Evolutionary conservation across 64 coral and sea anemone genomes (phyloP).

Genomic region (Stichodactyla helianthus): DNA sequence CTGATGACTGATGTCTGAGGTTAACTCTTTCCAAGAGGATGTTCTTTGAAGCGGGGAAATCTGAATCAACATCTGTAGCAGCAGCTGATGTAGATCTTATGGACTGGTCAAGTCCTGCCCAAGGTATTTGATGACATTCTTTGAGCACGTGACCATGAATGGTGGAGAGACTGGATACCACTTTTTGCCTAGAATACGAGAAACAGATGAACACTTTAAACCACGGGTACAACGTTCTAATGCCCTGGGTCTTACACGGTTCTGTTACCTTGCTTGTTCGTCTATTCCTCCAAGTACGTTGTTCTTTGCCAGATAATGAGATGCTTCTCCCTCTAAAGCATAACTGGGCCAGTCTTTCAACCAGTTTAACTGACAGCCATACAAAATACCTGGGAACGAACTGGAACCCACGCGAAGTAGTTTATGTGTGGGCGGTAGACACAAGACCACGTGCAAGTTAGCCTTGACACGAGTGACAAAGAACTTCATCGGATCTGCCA

Average conservation of each 20-base stretch:
- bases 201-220: not conserved
- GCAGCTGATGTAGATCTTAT: conserved; percentile 33
- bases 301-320: conserved; percentile 69
- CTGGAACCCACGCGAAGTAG: conserved; percentile 69
- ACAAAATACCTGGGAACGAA: conserved; percentile 83
- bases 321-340: conserved; percentile 78
- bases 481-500: conserved; percentile 99
- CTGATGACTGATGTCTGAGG: conserved; percentile 56
- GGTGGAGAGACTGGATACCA: conserved; percentile 71
- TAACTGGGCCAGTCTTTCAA: conserved; percentile 90
- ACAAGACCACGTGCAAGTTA: conserved; percentile 94
- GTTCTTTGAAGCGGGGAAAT: conserved; percentile 42
- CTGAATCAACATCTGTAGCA: conserved; percentile 5
- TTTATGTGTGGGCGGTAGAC: conserved; percentile 83
- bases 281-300: conserved; percentile 59
- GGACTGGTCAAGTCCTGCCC: conserved; percentile 54
- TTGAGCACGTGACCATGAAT: conserved; percentile 88
- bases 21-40: conserved; percentile 78
- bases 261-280: conserved; percentile 7
- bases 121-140: conserved; percentile 93
- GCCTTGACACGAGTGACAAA: conserved; percentile 94
- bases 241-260: not conserved
- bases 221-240: not conserved
- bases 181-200: conserved; percentile 54
- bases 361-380: conserved; percentile 88